phyloP scores from a whole-genome alignment of 2,888 invertebrate species.

The Argyresthia goedartella region DNA sequence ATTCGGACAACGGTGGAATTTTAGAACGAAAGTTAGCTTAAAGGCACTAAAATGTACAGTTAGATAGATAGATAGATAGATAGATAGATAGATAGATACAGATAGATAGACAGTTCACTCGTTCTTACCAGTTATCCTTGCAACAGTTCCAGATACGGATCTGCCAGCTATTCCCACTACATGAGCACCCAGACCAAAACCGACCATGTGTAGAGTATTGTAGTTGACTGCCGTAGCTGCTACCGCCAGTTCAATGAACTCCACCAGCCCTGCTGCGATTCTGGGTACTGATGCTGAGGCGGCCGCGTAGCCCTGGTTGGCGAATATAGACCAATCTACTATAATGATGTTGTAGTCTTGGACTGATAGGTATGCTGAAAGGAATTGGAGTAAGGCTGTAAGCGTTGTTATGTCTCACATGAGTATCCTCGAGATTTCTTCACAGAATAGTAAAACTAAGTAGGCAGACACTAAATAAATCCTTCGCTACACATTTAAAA shows the following conservation, averaged over 20 bases:
- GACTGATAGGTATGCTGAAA: constrained; percentile 9
- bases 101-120: no score
- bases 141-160: constrained; percentile 6
- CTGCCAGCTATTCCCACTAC: constrained; percentile 12
- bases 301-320: constrained; percentile 6
- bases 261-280: constrained; percentile 6
- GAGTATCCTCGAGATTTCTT: no score
- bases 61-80: no score
- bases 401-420: no score
- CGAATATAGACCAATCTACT: constrained; percentile 10
- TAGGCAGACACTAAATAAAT: no score
- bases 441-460: no score
- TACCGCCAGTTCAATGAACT: constrained; percentile 7
- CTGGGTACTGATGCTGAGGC: constrained; percentile 5
- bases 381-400: not conserved
- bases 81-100: no score
- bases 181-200: constrained; percentile 13
- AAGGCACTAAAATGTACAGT: no score
- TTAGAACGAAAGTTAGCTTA: no score
- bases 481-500: no score
- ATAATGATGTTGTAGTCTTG: constrained; percentile 5
- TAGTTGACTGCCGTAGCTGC: not conserved
- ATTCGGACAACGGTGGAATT: no score
- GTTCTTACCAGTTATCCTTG: constrained; percentile 11
- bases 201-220: constrained; percentile 8